Evolutionary conservation across 2,113 vertebrate species (phyloP), one percentile per base, ranked within the genome.

Genomic region (Coryphaenoides rupestris): DNA sequence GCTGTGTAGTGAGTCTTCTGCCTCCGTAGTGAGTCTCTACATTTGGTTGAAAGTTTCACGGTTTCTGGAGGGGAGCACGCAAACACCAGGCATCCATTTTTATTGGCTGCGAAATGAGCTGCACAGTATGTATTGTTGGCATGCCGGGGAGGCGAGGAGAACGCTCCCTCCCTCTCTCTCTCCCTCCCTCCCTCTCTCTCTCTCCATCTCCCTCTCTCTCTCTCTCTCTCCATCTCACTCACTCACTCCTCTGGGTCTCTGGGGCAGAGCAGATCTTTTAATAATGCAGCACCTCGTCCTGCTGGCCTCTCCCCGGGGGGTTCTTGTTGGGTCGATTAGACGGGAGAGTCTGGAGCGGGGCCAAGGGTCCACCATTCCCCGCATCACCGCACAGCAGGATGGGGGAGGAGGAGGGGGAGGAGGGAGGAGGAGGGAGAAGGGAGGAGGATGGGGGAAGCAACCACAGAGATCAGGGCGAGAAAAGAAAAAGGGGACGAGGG

Each of bases 311-410:
- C 87, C 83, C 79, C 24, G 1, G 76, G 73, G 81, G 81, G 78
- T 79, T 84, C 81, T 85, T 78, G 79, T 85, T 78, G 79, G 84
- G 78, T 85, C 71, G 75, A 86, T 86, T 84, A 86, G 75, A 77
- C 62, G 21, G 75, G 69, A 80, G 74, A 81, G 76, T 77, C 70
- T 86, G 82, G 84, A 86, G 64, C 65, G 60, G 14, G 58, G 78
- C 82, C 82, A 80, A 62, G 54, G 70, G 54, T 84, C 78, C 72
- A 85, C 78, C 72, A 85, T 87, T 85, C 79, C 76, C 72, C 2
- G 77, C 80, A 85, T 82, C 79, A 60, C 55, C 76, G 70, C 77
- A 86, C 82, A 79, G 76, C 65, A 60, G 83, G 80, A 81, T 69
- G 76, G 62, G 19, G 60, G 53, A 68, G 62, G 58, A 70, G 70